These are phyloP conservation scores for Sebastes matsubarae DNA, from an alignment of 2,797 vertebrate species.

Conservation along the genomic window DNA sequence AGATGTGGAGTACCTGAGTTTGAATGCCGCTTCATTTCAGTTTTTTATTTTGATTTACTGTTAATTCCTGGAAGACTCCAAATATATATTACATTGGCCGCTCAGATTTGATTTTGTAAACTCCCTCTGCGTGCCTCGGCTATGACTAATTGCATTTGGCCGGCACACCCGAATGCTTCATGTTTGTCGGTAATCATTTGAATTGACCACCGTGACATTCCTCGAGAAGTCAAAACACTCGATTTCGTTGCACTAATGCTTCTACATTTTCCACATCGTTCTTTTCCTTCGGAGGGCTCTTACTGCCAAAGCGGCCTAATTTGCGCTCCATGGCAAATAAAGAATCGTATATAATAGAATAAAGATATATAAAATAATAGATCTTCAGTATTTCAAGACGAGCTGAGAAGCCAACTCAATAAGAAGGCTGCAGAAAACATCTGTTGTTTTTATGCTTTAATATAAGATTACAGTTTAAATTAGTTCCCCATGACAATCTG, in stretches of 20 bases:
- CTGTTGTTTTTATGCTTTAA: constrained; percentile 18
- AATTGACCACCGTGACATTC: constrained; percentile 52
- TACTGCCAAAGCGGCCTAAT: constrained; percentile 6
- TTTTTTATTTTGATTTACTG: constrained; percentile 31
- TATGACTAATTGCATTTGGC: constrained; percentile 53
- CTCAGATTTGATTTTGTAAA: constrained; percentile 40
- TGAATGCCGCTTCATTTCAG: neutral
- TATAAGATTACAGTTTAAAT: constrained; percentile 48
- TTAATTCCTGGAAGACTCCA: constrained; percentile 33
- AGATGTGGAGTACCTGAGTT: constrained; percentile 39
- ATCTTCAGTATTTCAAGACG: constrained; percentile 33
- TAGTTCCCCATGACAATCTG: constrained; percentile 43
- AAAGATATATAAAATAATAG: neutral
- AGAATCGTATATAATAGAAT: neutral
- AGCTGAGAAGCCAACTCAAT: constrained; percentile 21
- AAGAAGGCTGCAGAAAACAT: constrained; percentile 13
- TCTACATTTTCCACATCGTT: constrained; percentile 36
- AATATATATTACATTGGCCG: constrained; percentile 3
- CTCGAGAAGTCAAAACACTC: constrained; percentile 36
- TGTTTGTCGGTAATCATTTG: constrained; percentile 46
- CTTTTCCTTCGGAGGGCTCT: constrained; percentile 2
- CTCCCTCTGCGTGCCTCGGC: constrained; percentile 41
- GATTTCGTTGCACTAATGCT: constrained; percentile 29
- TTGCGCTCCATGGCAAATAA: constrained; percentile 12
- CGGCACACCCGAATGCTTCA: constrained; percentile 25